Percentiles rank a stretch among this genome's conserved stretches.
phyloP scores from a whole-genome alignment of 2,113 vertebrate species.

The Emydocephalus ijimae region DNA sequence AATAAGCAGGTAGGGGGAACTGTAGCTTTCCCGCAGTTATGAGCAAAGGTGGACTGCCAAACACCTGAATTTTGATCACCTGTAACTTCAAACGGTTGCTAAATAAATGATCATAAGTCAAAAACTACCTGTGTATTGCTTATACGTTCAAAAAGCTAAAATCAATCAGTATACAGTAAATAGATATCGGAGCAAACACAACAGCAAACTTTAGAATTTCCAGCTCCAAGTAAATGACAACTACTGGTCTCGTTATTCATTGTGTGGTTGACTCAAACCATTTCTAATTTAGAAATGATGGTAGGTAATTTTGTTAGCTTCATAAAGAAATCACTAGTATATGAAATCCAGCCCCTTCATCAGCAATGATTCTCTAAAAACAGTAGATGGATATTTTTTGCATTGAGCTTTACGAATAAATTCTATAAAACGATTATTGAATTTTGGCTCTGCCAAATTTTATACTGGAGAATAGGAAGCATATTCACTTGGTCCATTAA shows the following conservation, averaged over 20 bases:
- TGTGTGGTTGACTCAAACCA: background rate
- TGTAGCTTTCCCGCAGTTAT: background rate
- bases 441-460: background rate
- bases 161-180: background rate
- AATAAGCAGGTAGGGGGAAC: background rate
- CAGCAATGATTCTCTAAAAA: slow-evolving; percentile 52
- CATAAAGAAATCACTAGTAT: slow-evolving; percentile 62
- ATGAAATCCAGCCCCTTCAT: slow-evolving; percentile 61
- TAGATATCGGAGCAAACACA: background rate
- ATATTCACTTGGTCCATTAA: background rate
- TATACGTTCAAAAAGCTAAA: background rate
- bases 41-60: background rate
- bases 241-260: slow-evolving; percentile 28
- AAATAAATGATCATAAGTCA: background rate
- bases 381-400: slow-evolving; percentile 53
- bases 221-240: slow-evolving; percentile 40
- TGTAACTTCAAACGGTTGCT: background rate
- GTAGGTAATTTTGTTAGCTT: slow-evolving; percentile 49
- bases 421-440: slow-evolving; percentile 1
- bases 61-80: background rate
- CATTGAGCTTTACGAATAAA: slow-evolving; percentile 53
- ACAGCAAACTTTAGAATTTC: slow-evolving; percentile 20
- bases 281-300: slow-evolving; percentile 34
- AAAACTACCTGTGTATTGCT: background rate
- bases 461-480: background rate